Evolutionary conservation across 2,797 vertebrate genomes (phyloP).

Genomic region (Catharus ustulatus): DNA sequence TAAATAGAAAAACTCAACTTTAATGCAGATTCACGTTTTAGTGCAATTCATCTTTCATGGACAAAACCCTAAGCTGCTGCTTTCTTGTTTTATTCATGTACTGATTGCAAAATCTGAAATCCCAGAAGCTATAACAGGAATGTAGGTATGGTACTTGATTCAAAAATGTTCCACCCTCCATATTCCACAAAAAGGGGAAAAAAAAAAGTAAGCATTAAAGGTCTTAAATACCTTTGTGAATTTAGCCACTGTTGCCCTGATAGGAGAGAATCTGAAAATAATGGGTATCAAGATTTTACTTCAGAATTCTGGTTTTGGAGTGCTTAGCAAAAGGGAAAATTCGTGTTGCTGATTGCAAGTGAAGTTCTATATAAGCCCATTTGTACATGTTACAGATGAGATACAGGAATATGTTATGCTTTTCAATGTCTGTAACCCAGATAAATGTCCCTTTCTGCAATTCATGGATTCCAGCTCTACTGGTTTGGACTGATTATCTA

Average conservation of each 20-base stretch:
- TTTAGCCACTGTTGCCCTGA: neutral
- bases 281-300: neutral
- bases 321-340: neutral
- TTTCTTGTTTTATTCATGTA: neutral
- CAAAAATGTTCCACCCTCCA: neutral
- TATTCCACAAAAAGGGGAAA: rapidly evolving
- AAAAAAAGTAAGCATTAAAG: neutral
- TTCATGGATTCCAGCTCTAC: neutral
- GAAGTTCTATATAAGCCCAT: neutral
- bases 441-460: neutral
- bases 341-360: neutral
- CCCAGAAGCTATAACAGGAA: neutral
- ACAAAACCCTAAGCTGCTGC: neutral
- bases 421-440: neutral
- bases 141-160: neutral
- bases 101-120: neutral
- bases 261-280: neutral
- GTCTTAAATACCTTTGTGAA: neutral
- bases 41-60: neutral
- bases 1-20: neutral
- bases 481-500: neutral
- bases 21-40: slow-evolving; percentile 3
- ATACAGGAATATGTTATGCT: neutral
- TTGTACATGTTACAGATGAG: neutral
- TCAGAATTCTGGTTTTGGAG: neutral